phyloP scores from a whole-genome alignment of 2,888 invertebrate genomes.

The Drosophila rellima region DNA sequence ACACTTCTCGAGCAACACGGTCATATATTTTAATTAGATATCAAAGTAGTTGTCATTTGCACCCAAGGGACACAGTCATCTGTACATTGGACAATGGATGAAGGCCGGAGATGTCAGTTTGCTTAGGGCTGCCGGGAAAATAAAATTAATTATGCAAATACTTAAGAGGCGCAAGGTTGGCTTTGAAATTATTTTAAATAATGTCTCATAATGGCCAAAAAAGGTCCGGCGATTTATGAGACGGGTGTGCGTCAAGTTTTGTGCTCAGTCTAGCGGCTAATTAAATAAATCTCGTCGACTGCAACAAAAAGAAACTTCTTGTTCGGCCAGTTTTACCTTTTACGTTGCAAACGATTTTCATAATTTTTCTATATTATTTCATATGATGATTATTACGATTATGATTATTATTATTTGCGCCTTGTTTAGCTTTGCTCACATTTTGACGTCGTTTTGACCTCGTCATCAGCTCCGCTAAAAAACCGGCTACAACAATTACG shows the following conservation, averaged over 20 bases:
- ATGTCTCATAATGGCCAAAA: constrained; percentile 37
- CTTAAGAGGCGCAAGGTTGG: constrained; percentile 7
- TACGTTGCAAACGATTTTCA: constrained; percentile 63
- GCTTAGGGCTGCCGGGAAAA: constrained; percentile 3
- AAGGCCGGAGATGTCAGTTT: constrained; percentile 13
- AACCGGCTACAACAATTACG: constrained; percentile 61
- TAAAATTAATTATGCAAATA: constrained; percentile 53
- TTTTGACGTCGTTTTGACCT: constrained; percentile 24
- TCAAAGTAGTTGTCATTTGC: constrained; percentile 39
- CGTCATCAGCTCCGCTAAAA: constrained; percentile 31
- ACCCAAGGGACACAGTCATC: constrained; percentile 9
- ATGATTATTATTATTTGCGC: constrained; percentile 56
- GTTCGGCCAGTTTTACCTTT: constrained; percentile 61
- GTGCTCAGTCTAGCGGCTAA: constrained; percentile 43
- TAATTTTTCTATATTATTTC: constrained; percentile 71
- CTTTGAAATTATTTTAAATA: constrained; percentile 25
- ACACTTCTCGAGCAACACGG: constrained; percentile 28
- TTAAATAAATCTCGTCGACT: constrained; percentile 52
- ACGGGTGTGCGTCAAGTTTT: constrained; percentile 30
- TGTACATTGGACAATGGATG: constrained; percentile 10
- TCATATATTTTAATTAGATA: constrained; percentile 58
- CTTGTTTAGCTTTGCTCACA: constrained; percentile 56
- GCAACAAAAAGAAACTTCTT: constrained; percentile 35
- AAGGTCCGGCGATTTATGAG: constrained; percentile 40
- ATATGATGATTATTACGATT: constrained; percentile 59